A percentile compares a stretch with the other conserved stretches of the same genome.
phyloP scores from a whole-genome alignment of 2,888 invertebrate species.

The Drosophila phalerata region DNA sequence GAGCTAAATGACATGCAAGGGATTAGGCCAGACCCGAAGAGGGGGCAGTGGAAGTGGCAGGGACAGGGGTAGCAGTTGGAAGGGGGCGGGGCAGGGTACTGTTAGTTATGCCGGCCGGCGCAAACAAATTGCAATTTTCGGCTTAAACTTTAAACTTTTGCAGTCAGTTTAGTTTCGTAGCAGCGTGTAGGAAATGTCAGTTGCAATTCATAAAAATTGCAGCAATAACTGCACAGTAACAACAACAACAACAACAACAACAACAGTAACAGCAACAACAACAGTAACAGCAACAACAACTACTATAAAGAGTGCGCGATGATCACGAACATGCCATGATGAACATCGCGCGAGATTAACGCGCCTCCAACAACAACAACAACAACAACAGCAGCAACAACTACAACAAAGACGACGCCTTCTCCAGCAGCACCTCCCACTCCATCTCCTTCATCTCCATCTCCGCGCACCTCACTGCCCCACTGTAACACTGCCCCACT shows the following conservation, averaged over 20 bases:
- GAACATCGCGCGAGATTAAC: constrained; percentile 77
- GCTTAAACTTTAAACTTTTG: constrained; percentile 79
- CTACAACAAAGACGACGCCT: constrained; percentile 43
- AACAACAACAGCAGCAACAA: constrained; percentile 10
- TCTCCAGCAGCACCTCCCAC: not conserved
- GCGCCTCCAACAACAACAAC: constrained; percentile 52
- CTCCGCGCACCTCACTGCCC: constrained; percentile 3
- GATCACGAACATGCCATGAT: constrained; percentile 77
- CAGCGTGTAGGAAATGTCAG: constrained; percentile 83
- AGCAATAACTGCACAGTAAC: constrained; percentile 63
- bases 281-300: constrained; percentile 10
- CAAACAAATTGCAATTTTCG: constrained; percentile 61
- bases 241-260: constrained; percentile 16
- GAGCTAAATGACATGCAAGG: constrained; percentile 60
- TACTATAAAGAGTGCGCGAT: constrained; percentile 44
- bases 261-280: constrained; percentile 2
- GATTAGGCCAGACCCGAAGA: not conserved
- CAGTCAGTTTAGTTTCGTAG: constrained; percentile 17
- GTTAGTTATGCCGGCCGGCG: constrained; percentile 67
- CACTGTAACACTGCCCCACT: not conserved
- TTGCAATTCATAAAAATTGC: constrained; percentile 83
- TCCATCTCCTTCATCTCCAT: not conserved
- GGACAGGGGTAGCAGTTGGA: not conserved
- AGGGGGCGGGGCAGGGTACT: not conserved
- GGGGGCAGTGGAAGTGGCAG: not conserved